A percentile compares a stretch with the other conserved stretches of the same genome.
phyloP scores from a whole-genome alignment of 1,140 invertebrate genomes.

The Heterodera carotae region DNA sequence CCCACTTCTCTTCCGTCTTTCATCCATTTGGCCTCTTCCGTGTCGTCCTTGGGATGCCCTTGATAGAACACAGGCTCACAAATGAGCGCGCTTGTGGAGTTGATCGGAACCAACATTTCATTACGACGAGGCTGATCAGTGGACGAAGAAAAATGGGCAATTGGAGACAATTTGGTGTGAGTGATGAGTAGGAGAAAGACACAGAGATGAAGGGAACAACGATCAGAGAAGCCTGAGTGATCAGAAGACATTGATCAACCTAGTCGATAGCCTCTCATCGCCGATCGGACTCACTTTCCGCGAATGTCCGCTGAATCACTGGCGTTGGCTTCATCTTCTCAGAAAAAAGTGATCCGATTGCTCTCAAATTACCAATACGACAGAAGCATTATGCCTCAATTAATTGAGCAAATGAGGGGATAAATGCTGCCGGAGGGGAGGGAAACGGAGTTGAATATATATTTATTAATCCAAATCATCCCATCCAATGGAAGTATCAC shows the following conservation, averaged over 20 bases:
- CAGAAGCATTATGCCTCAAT: background rate
- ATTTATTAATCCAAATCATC: background rate
- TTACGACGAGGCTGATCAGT: background rate
- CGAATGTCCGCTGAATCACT: too few relatives aligned
- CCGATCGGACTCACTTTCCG: too few relatives aligned
- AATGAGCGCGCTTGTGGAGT: conserved; percentile 23
- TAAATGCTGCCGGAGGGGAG: too few relatives aligned
- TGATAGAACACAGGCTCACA: conserved; percentile 28
- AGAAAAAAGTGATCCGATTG: too few relatives aligned
- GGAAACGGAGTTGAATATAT: background rate
- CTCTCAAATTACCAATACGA: too few relatives aligned
- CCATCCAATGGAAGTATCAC: background rate
- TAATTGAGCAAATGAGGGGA: background rate
- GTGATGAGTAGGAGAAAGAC: background rate
- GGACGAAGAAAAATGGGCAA: conserved; percentile 12
- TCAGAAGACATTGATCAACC: too few relatives aligned
- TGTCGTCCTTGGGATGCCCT: background rate
- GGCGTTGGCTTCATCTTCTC: too few relatives aligned
- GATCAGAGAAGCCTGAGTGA: background rate
- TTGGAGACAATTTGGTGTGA: background rate
- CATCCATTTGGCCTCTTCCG: conserved; percentile 23
- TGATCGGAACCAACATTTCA: conserved; percentile 28
- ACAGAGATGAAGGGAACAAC: background rate
- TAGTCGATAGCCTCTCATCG: too few relatives aligned
- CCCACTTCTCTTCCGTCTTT: conserved; percentile 24